Evolutionary conservation across 2,888 invertebrate genomes (phyloP).

Genomic region (Hesperia comma): DNA sequence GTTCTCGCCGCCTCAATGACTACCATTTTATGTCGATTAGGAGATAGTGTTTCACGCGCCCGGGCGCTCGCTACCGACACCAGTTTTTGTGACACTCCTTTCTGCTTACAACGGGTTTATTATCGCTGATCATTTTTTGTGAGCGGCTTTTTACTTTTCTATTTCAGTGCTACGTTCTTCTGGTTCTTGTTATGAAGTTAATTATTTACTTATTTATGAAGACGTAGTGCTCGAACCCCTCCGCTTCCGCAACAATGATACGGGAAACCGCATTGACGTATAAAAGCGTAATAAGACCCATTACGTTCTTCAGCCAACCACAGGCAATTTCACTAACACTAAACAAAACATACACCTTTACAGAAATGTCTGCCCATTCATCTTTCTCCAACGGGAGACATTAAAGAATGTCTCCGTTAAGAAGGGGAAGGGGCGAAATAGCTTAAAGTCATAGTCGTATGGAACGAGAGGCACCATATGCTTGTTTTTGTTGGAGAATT

Average conservation of each 20-base stretch:
- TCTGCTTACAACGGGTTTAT: constrained; percentile 76
- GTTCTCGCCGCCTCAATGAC: constrained; percentile 80
- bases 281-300: constrained; percentile 69
- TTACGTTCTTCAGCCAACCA: constrained; percentile 71
- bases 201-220: constrained; percentile 39
- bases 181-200: constrained; percentile 52
- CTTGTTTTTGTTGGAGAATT: constrained; percentile 38
- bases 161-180: constrained; percentile 46
- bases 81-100: constrained; percentile 79
- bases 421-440: constrained; percentile 73
- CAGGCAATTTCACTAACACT: constrained; percentile 71
- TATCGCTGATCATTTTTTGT: constrained; percentile 71
- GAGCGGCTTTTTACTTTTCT: constrained; percentile 54
- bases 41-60: constrained; percentile 81
- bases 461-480: constrained; percentile 41
- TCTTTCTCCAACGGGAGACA: constrained; percentile 79
- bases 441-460: constrained; percentile 69
- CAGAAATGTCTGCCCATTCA: constrained; percentile 81
- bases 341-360: constrained; percentile 79
- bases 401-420: constrained; percentile 81
- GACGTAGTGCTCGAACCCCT: constrained; percentile 42
- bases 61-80: constrained; percentile 80
- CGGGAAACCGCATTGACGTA: constrained; percentile 71
- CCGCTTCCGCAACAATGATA: constrained; percentile 56
- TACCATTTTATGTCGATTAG: constrained; percentile 82